These are phyloP conservation scores for Falco biarmicus DNA, from an alignment of 2,797 vertebrate species.

Conservation along the genomic window DNA sequence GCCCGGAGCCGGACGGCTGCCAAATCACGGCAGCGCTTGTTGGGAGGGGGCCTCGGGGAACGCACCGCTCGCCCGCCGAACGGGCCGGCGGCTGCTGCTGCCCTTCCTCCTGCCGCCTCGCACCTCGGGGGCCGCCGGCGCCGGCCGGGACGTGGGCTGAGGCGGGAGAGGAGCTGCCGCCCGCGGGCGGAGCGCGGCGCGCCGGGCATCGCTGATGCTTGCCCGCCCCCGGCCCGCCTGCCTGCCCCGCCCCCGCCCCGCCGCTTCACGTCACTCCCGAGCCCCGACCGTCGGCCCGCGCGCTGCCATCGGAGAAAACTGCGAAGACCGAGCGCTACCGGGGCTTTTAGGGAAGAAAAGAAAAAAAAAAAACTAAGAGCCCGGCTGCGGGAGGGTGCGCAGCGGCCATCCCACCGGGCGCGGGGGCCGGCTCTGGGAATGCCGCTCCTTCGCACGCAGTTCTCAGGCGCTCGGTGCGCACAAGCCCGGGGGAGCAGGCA, in stretches of 20 bases:
- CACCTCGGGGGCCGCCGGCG: neutral
- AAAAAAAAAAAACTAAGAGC: neutral
- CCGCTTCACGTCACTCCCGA: too few relatives aligned
- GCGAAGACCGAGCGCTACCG: neutral
- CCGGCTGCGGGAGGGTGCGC: neutral
- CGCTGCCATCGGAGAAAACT: neutral
- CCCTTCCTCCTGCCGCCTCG: neutral
- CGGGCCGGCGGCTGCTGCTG: neutral
- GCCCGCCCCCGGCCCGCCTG: neutral
- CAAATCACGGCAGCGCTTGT: constrained; percentile 42
- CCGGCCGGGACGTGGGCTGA: neutral
- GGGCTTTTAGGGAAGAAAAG: neutral
- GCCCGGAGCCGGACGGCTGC: neutral
- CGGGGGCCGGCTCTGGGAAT: neutral
- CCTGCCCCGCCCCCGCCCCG: neutral
- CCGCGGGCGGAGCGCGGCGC: neutral
- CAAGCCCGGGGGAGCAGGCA: neutral
- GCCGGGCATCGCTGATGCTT: neutral
- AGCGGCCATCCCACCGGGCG: neutral
- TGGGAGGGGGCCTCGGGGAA: neutral
- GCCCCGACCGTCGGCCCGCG: too few relatives aligned
- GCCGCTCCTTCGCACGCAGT: too few relatives aligned
- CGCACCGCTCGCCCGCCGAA: neutral
- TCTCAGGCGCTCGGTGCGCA: too few relatives aligned
- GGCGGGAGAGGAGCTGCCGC: neutral